Conservation (phyloP, 2,113 vertebrate genomes). For the Procavia capensis region DNA sequence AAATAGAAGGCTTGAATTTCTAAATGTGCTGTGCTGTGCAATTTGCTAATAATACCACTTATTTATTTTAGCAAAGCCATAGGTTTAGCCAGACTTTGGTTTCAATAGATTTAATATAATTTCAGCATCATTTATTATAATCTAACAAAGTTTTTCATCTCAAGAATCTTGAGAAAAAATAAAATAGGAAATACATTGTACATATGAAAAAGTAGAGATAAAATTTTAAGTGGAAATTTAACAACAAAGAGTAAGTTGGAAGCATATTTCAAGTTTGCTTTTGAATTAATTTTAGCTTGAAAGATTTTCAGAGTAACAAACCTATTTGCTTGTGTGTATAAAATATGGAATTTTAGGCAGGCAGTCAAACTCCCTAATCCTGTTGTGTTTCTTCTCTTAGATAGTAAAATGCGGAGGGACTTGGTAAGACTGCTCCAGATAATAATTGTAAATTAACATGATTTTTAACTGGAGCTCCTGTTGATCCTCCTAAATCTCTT, state of each 20-base stretch:
- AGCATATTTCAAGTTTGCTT: conserved; percentile 70
- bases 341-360: conserved; percentile 73
- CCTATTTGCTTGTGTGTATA: conserved; percentile 60
- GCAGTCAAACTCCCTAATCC: conserved; percentile 68
- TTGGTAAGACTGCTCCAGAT: conserved; percentile 76
- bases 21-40: conserved; percentile 53
- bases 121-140: conserved; percentile 69
- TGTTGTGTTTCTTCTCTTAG: conserved; percentile 70
- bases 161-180: conserved; percentile 65
- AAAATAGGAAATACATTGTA: conserved; percentile 65
- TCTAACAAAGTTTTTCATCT: conserved; percentile 70
- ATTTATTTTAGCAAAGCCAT: conserved; percentile 77
- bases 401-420: conserved; percentile 49
- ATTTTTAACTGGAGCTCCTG: conserved; percentile 75
- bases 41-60: conserved; percentile 69
- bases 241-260: conserved; percentile 64
- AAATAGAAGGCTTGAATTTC: conserved; percentile 57
- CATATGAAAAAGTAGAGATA: conserved; percentile 57
- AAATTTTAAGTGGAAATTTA: conserved; percentile 73
- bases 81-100: conserved; percentile 59
- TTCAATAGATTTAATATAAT: conserved; percentile 76
- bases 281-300: conserved; percentile 76
- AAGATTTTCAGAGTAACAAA: conserved; percentile 72
- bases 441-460: conserved; percentile 78
- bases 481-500: conserved; percentile 73